These are phyloP conservation scores for Spermophilus dauricus DNA, from an alignment of 2,113 vertebrate genomes.

Conservation along the genomic window DNA sequence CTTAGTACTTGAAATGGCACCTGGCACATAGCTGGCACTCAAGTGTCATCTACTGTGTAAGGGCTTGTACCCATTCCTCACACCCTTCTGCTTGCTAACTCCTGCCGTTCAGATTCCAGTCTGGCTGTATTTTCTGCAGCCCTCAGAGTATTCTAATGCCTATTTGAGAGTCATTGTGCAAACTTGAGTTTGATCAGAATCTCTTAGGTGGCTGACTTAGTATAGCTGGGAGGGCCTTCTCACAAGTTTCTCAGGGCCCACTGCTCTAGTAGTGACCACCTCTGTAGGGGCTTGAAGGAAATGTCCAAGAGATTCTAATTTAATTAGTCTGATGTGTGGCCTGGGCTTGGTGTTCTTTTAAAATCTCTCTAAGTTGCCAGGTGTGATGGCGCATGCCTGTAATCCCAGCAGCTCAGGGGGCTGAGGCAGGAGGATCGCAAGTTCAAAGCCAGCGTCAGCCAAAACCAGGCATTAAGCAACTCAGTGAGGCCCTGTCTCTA, in stretches of 20 bases:
- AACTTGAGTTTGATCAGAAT: neutral
- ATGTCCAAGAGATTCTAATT: neutral
- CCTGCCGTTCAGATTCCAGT: neutral
- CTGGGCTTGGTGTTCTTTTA: neutral
- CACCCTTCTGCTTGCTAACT: neutral
- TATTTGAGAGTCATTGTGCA: neutral
- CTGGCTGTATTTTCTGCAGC: neutral
- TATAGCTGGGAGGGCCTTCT: neutral
- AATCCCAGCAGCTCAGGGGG: no score
- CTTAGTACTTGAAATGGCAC: neutral
- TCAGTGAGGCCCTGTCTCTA: no score
- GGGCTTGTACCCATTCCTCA: neutral
- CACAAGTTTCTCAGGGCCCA: neutral
- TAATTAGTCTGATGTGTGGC: neutral
- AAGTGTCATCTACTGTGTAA: neutral
- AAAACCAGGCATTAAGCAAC: no score
- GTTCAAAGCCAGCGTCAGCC: no score
- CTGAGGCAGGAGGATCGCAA: no score
- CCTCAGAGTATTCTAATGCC: neutral
- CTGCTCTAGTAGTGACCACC: neutral
- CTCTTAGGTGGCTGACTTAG: neutral
- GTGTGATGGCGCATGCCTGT: no score
- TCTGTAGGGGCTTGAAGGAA: neutral
- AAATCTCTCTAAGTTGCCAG: no score
- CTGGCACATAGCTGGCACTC: neutral